Evolutionary conservation across 2,888 invertebrate species (phyloP), one percentile per base, ranked within the genome.

Genomic region (Rotaria macrura): DNA sequence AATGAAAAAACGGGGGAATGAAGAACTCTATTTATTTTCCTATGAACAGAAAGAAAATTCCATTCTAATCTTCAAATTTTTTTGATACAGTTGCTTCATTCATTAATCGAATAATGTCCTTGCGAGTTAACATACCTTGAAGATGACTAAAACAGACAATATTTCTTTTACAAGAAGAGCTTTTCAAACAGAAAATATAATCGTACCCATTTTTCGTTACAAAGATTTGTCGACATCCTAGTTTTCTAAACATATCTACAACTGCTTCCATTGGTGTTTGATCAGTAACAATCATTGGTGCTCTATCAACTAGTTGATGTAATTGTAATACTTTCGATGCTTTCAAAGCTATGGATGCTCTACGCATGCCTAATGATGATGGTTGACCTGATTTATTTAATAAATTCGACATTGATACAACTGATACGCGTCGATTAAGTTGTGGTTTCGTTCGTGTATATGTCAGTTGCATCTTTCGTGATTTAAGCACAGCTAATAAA

Each of bases 241-340:
- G 5, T 65, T 65, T 65, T 65, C 65, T 65, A 38, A 65, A 65
- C 65, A 65, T 65, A 65, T 65, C 65, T 7, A 65, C 34, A 34
- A 65, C 65, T 17, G 65, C 65, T 38, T 65, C 65, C 65, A 65
- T 38, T 38, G 65, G 65, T 65, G 65, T 65, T 65, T 65, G 65
- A 65, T 65, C 65, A 7, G 65, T 65, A 65, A 65, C 65, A 7
- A 65, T 34, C 34, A 65, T 65, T 65, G 65, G 65, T 65, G 65
- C 84, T 29, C 84, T 29, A 54, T 84, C 84, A 54, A 84, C 49
- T 52, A 84, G 38, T 54, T 54, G 25, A 83, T 83, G 43, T 29
- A 83, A 47, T 47, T 83, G 83, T 47, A 83, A 83, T 14, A 20
- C 20, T 65, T 38, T 65, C 38, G 65, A 65, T 34, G 65, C 65